Evolutionary conservation across 35 echinoderm and acorn worm genomes (phyloP).

Genomic region (Amphiura filiformis): DNA sequence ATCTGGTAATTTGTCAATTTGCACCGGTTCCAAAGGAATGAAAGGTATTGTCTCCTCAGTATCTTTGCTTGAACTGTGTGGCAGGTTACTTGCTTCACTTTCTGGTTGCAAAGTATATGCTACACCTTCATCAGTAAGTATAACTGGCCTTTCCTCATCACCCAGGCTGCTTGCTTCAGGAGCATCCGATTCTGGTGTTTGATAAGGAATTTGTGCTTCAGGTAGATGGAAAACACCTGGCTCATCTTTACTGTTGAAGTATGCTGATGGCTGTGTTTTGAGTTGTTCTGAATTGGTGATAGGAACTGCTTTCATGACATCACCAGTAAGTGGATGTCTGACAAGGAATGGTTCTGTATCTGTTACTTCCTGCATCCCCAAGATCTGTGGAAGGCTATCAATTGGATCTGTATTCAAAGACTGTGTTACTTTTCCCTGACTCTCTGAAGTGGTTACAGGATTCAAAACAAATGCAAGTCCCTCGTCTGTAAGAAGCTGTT

Average conservation of each 20-base stretch:
- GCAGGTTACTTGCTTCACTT: background rate
- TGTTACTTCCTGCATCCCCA: too few relatives aligned
- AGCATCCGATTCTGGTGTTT: background rate
- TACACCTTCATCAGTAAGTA: conserved; percentile 17
- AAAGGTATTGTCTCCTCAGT: background rate
- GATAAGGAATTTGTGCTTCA: background rate
- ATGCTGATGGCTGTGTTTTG: background rate
- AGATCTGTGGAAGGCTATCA: too few relatives aligned
- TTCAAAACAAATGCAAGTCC: conserved; percentile 70
- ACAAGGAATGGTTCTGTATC: background rate
- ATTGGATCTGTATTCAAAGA: too few relatives aligned
- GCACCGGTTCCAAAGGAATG: background rate
- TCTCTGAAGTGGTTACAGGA: background rate
- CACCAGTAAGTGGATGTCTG: background rate
- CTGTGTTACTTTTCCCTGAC: too few relatives aligned
- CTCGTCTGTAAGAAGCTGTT: conserved; percentile 51
- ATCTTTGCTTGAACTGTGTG: background rate
- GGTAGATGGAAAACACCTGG: background rate
- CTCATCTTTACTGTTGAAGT: background rate
- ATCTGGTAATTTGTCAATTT: conserved; percentile 1
- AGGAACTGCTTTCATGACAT: conserved; percentile 2
- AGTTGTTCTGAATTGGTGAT: background rate
- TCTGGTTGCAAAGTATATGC: conserved; percentile 9
- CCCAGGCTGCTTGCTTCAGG: background rate
- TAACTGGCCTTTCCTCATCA: background rate